Conservation (phyloP, 2,113 vertebrate genomes). For the Bombycilla garrulus region DNA sequence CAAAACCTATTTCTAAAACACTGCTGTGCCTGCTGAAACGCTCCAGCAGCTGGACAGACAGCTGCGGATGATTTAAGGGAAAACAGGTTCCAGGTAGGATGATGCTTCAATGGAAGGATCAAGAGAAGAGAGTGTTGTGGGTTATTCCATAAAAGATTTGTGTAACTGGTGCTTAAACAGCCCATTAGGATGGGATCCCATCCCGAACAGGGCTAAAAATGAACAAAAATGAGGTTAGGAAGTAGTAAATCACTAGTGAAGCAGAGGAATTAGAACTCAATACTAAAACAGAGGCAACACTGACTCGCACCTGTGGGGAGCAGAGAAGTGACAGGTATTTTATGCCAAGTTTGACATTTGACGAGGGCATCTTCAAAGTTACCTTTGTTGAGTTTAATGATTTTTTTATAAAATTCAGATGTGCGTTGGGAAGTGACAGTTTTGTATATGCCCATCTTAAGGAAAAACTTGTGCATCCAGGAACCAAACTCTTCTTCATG, state of each 20-base stretch:
- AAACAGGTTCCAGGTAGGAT: neutral
- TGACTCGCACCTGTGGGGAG: neutral
- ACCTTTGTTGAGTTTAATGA: neutral
- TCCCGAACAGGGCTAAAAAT: neutral
- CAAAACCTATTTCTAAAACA: neutral
- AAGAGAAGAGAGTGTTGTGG: fast-evolving
- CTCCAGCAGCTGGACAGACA: neutral
- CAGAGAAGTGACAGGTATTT: neutral
- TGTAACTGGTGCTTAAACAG: no score
- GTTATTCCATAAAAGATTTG: neutral
- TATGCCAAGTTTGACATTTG: neutral
- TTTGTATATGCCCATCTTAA: neutral
- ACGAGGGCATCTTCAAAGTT: neutral
- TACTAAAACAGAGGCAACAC: neutral
- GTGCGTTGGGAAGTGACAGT: fast-evolving
- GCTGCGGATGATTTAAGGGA: neutral
- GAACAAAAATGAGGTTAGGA: neutral
- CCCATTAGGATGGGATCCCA: no score
- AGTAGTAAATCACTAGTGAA: neutral
- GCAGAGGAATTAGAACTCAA: neutral
- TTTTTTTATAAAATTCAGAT: neutral
- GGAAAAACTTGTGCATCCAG: neutral
- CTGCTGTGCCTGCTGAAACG: neutral
- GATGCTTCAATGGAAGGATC: neutral
- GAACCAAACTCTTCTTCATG: neutral